phyloP scores from a whole-genome alignment of 1,140 invertebrate genomes.

The Calliopsis andreniformis region DNA sequence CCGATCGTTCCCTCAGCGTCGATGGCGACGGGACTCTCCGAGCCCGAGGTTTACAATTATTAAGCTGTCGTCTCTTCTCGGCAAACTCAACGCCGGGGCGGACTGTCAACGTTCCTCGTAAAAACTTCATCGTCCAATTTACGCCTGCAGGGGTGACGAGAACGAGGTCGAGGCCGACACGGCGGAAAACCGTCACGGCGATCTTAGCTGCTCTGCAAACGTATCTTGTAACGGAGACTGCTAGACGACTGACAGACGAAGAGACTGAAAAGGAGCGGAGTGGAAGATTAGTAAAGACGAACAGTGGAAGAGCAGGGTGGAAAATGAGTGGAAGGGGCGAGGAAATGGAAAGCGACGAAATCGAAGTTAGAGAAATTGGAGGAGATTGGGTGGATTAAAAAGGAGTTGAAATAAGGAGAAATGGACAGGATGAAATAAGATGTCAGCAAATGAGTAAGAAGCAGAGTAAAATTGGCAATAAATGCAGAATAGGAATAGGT shows the following conservation, averaged over 20 bases:
- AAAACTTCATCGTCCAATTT: constrained; percentile 63
- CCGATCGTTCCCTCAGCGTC: constrained; percentile 57
- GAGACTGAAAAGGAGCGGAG: constrained; percentile 27
- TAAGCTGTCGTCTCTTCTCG: constrained; percentile 52
- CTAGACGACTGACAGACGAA: not conserved
- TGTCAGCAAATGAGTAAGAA: not conserved
- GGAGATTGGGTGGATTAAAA: no score
- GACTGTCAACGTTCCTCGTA: constrained; percentile 52
- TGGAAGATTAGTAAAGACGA: no score
- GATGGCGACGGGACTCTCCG: constrained; percentile 52
- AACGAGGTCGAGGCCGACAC: not conserved
- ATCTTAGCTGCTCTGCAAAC: constrained; percentile 47
- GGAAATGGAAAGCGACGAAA: constrained; percentile 10
- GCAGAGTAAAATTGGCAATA: constrained; percentile 26
- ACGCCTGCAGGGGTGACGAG: not conserved
- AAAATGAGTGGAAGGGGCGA: not conserved
- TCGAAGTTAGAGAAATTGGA: constrained; percentile 1
- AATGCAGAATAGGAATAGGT: constrained; percentile 31
- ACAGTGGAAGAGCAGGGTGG: no score
- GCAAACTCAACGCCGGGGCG: constrained; percentile 24
- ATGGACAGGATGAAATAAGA: not conserved
- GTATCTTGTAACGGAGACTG: constrained; percentile 46
- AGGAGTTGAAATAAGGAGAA: not conserved
- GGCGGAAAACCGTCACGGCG: constrained; percentile 44
- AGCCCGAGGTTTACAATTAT: constrained; percentile 59